phyloP scores from a whole-genome alignment of 2,113 vertebrate genomes.

The Nannospalax galili region DNA sequence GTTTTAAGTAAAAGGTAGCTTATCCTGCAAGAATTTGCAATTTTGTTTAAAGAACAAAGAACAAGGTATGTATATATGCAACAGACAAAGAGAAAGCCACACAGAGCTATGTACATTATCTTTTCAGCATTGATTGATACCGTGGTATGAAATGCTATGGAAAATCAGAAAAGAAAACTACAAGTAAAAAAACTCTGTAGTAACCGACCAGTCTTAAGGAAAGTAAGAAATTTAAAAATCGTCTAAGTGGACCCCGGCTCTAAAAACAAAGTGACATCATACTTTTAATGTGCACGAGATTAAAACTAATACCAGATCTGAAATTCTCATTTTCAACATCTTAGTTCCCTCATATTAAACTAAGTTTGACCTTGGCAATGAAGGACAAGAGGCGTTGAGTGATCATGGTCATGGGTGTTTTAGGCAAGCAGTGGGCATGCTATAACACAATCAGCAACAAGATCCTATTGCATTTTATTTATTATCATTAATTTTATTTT shows the following conservation, averaged over 20 bases:
- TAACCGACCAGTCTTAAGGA: neutral
- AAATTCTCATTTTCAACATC: neutral
- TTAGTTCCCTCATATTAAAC: neutral
- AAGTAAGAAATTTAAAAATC: neutral
- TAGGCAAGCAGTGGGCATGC: neutral
- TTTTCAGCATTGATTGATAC: neutral
- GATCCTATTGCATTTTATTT: no score
- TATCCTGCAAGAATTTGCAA: neutral
- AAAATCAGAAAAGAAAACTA: neutral
- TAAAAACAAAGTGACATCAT: neutral
- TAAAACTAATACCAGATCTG: neutral
- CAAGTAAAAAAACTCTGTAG: neutral
- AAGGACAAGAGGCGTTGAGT: neutral
- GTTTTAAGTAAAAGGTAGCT: neutral
- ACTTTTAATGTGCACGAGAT: neutral
- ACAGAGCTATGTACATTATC: neutral
- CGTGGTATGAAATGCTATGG: neutral
- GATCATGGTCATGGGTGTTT: neutral
- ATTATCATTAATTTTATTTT: no score
- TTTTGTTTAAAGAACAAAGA: slow-evolving; percentile 26
- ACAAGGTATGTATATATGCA: neutral
- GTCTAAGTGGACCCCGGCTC: neutral
- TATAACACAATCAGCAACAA: neutral
- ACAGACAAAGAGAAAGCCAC: neutral
- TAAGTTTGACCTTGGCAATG: neutral